Percentiles rank a stretch among this genome's conserved stretches.
These are phyloP conservation scores for Hypomecis punctinalis DNA, from an alignment of 2,888 invertebrate species.

Conservation along the genomic window DNA sequence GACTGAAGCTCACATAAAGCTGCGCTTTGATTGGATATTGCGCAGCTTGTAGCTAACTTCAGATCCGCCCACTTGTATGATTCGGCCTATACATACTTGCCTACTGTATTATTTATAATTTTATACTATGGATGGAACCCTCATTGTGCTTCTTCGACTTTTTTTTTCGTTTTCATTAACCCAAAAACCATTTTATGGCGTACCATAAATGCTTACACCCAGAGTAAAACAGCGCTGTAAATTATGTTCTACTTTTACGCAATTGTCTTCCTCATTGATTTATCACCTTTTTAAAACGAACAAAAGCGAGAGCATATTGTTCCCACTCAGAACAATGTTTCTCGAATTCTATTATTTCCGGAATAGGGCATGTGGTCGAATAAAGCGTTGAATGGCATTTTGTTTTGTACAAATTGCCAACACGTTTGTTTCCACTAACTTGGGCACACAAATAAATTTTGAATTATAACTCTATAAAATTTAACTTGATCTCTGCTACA, in stretches of 20 bases:
- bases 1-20: too few relatives aligned
- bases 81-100: too few relatives aligned
- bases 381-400: slow-evolving; percentile 30
- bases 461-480: too few relatives aligned
- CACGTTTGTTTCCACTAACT: slow-evolving; percentile 29
- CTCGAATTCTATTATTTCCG: slow-evolving; percentile 38
- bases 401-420: slow-evolving; percentile 42
- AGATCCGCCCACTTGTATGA: too few relatives aligned
- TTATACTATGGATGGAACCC: too few relatives aligned
- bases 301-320: slow-evolving; percentile 37
- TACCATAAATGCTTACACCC: slow-evolving; percentile 11
- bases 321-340: slow-evolving; percentile 40
- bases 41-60: too few relatives aligned
- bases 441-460: not conserved
- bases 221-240: slow-evolving; percentile 25
- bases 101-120: too few relatives aligned
- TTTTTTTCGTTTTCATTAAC: not conserved
- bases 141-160: not conserved
- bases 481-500: too few relatives aligned
- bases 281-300: slow-evolving; percentile 41
- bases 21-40: too few relatives aligned
- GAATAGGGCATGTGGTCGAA: slow-evolving; percentile 39
- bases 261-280: slow-evolving; percentile 44
- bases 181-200: slow-evolving; percentile 1
- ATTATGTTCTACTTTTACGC: slow-evolving; percentile 41